Percentiles rank a stretch among this genome's conserved stretches.
phyloP scores from a whole-genome alignment of 2,797 vertebrate species.

The Florisuga fusca region DNA sequence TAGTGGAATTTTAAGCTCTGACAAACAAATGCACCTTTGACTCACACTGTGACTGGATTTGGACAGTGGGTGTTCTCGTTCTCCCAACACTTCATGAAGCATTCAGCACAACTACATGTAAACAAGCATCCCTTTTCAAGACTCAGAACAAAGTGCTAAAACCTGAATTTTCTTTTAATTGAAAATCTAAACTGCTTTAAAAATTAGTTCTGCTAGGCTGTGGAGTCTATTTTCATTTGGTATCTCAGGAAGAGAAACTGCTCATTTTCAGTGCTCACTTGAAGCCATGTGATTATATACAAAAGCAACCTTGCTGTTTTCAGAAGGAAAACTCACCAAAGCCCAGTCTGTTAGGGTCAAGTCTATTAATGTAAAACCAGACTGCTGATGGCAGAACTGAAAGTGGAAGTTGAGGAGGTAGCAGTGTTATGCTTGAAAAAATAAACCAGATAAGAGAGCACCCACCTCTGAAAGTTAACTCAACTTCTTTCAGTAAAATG shows the following conservation, averaged over 20 bases:
- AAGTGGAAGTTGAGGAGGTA: conserved; percentile 17
- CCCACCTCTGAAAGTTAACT: neutral
- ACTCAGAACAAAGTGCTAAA: conserved; percentile 24
- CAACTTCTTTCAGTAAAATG: neutral
- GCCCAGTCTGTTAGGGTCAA: neutral
- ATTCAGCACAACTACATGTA: neutral
- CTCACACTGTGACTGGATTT: neutral
- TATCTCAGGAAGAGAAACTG: conserved; percentile 11
- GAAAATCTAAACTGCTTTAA: neutral
- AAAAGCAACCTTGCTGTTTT: neutral
- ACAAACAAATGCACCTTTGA: neutral
- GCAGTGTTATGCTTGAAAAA: neutral
- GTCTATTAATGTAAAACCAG: neutral
- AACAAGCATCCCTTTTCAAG: conserved; percentile 37
- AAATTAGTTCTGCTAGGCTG: neutral
- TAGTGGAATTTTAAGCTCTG: neutral
- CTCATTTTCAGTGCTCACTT: neutral
- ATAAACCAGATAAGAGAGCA: neutral
- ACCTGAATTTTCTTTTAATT: neutral
- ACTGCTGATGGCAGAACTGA: neutral
- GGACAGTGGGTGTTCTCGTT: neutral
- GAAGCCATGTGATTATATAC: neutral
- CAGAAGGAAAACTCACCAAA: neutral
- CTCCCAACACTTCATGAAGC: neutral
- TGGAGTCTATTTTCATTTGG: conserved; percentile 9